phyloP scores from a whole-genome alignment of 2,113 vertebrate species.

The Struthio camelus region DNA sequence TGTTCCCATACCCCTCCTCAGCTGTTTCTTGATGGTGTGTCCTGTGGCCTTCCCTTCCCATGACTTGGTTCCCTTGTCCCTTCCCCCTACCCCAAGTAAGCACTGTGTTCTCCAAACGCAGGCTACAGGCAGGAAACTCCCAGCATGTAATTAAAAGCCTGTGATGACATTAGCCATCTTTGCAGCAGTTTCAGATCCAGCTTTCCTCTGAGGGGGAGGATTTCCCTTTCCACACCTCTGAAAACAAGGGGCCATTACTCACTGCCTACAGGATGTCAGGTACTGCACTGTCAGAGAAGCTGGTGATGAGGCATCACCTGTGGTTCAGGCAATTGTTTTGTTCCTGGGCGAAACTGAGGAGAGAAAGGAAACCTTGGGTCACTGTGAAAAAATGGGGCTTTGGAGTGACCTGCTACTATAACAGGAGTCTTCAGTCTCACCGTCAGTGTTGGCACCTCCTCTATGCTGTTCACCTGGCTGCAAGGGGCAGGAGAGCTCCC shows the following conservation, averaged over 20 bases:
- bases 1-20: rapidly evolving
- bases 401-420: not conserved
- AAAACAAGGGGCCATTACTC: not conserved
- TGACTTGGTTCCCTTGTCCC: not conserved
- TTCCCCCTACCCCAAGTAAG: not conserved
- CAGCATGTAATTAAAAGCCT: not conserved
- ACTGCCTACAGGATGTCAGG: not conserved
- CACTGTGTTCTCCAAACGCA: rapidly evolving
- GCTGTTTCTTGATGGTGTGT: rapidly evolving
- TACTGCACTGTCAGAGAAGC: not conserved
- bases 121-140: constrained; percentile 1
- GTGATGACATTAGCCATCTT: not conserved
- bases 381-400: too few relatives aligned
- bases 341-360: not conserved
- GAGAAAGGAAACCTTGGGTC: not conserved
- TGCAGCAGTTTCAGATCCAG: not conserved
- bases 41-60: not conserved
- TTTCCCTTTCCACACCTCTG: not conserved
- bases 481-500: not conserved
- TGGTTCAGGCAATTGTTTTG: not conserved
- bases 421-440: not conserved
- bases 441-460: not conserved
- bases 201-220: not conserved
- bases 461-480: not conserved
- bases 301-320: not conserved